Evolutionary conservation across 2,797 vertebrate species (phyloP).

Genomic region (Macrochelys suwanniensis): DNA sequence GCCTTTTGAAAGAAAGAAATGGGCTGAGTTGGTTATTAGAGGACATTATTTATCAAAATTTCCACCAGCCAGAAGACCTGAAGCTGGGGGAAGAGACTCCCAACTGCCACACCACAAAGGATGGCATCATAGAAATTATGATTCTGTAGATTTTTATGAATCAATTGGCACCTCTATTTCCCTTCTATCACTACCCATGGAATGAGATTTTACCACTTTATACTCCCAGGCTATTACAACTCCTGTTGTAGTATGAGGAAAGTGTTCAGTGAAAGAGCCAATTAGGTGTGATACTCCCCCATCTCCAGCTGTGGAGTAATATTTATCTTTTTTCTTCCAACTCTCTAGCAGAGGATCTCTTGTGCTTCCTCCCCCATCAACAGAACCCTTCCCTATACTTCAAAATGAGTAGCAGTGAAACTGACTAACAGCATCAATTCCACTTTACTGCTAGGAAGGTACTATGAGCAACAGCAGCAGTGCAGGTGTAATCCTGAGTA

Average conservation of each 20-base stretch:
- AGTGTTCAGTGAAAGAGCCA: not conserved
- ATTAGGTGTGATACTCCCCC: not conserved
- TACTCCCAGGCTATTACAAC: not conserved
- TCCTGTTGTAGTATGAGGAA: not conserved
- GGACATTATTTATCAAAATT: not conserved
- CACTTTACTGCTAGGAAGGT: not conserved
- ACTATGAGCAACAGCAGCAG: fast-evolving
- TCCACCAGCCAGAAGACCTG: not conserved
- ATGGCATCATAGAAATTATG: not conserved
- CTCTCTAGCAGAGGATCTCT: not conserved
- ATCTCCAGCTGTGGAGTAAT: too few relatives aligned
- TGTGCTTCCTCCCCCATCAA: not conserved
- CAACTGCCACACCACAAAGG: not conserved
- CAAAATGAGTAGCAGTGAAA: not conserved
- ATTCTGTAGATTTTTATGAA: not conserved
- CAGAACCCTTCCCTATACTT: not conserved
- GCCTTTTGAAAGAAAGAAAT: not conserved
- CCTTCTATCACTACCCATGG: not conserved
- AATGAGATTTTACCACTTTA: not conserved
- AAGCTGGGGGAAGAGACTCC: not conserved
- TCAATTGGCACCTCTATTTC: not conserved
- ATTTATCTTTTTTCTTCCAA: not conserved
- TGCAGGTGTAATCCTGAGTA: not conserved
- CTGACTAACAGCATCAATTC: not conserved
- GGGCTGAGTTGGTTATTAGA: not conserved